Evolutionary conservation across 2,888 invertebrate genomes (phyloP), one percentile per base, ranked within the genome.

Genomic region (Drosophila niveifrons): DNA sequence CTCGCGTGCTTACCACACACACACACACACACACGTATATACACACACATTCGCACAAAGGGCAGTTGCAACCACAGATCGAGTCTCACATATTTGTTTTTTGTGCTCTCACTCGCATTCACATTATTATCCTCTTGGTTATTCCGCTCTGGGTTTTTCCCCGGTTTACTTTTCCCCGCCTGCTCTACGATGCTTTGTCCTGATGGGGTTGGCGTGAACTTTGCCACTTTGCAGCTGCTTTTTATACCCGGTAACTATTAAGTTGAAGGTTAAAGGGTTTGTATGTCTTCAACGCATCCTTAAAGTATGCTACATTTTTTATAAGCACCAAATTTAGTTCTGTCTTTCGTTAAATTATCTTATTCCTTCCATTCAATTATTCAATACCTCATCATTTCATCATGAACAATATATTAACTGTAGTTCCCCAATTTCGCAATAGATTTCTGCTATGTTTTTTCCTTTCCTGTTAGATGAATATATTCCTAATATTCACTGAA

Each of bases 161-260:
- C 41, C 41, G 23, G 36, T 10, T 57, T 58, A 17, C 28, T 15
- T 31, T 59, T 29, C 47, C 17, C n/a, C 15, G 1, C 23, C 3
- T 13, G 3, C 39, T 51, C 8, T 11, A 2, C 13, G 15, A 6
- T 9, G 1, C 9, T n/a, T 23, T 11, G 13, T 53, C 59, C 62
- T 23, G 28, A 41, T 41, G 73, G 88, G 88, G 86, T 90, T 87
- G 90, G 91, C 91, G 91, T 91, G 91, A 91, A 91, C 86, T 89
- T 89, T 91, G 87, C 81, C 92, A 92, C 92, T 90, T 89, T 76
- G 79, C 76, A 72, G 77, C 78, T 80, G 82, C 86, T 78, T 80
- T 84, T 75, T 62, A 15, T 41, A 41, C 39, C 39, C 39, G 39
- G 39, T 15, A 41, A 15, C 39, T 8, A 15, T 52, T 15, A 34